These are phyloP conservation scores for Hanleya hanleyi DNA, from an alignment of 2,888 invertebrate species.

Conservation along the genomic window DNA sequence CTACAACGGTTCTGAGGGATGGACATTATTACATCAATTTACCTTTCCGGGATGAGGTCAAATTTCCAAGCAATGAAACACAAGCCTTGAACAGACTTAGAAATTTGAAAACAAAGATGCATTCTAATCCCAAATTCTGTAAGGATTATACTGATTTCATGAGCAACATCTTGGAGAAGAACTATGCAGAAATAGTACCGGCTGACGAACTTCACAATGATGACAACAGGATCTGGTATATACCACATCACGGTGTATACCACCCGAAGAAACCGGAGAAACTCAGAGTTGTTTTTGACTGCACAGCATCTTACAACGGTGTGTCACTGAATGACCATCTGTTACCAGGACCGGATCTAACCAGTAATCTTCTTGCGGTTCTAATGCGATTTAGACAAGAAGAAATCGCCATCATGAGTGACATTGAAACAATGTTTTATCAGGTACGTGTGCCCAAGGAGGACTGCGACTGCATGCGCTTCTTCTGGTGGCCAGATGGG, in stretches of 20 bases:
- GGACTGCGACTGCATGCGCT: too few relatives aligned
- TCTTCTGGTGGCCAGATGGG: conserved; percentile 23
- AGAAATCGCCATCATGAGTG: conserved; percentile 12
- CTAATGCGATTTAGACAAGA: too few relatives aligned
- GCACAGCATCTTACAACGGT: too few relatives aligned
- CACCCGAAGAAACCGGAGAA: too few relatives aligned
- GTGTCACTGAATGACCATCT: conserved; percentile 12
- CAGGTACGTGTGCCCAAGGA: conserved; percentile 13
- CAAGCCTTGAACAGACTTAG: conserved; percentile 15
- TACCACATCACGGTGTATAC: too few relatives aligned
- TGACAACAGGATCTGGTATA: background rate
- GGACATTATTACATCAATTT: conserved; percentile 14
- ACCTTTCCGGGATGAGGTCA: conserved; percentile 14
- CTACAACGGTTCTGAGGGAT: conserved; percentile 3
- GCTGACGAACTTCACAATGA: background rate
- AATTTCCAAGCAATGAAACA: background rate
- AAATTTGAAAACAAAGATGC: conserved; percentile 9
- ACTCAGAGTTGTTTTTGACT: too few relatives aligned
- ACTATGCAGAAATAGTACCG: conserved; percentile 18
- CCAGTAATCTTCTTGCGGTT: conserved; percentile 11
- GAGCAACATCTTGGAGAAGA: conserved; percentile 26
- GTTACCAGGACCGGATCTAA: conserved; percentile 14
- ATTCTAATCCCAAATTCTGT: conserved; percentile 12
- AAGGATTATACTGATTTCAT: conserved; percentile 23
- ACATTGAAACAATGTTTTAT: conserved; percentile 27